phyloP scores from a whole-genome alignment of 2,113 vertebrate species.

The Nycticebus coucang region DNA sequence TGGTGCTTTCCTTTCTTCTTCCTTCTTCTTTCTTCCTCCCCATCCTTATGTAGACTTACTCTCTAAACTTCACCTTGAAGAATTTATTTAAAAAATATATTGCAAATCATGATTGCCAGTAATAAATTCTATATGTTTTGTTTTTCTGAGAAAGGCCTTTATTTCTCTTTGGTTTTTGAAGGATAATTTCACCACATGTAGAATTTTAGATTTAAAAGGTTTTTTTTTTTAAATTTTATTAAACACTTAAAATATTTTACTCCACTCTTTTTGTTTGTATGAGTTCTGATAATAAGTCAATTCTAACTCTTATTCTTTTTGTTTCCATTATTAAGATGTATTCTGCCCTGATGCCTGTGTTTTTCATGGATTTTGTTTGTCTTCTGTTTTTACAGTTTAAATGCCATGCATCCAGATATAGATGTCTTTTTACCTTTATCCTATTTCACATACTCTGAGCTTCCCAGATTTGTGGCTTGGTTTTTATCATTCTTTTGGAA shows the following conservation, averaged over 20 bases:
- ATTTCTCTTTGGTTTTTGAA: neutral
- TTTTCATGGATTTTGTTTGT: neutral
- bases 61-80: neutral
- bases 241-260: neutral
- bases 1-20: neutral
- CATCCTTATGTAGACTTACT: neutral
- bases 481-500: neutral
- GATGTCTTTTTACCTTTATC: neutral
- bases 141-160: neutral
- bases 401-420: neutral
- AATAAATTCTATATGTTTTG: neutral
- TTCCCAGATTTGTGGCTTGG: neutral
- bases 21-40: neutral
- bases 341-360: neutral
- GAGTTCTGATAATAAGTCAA: neutral
- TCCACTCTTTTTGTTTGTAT: neutral
- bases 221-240: neutral
- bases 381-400: neutral
- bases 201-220: neutral
- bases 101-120: neutral
- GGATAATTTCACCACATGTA: neutral
- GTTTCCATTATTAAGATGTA: neutral
- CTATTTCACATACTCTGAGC: neutral
- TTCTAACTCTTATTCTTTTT: neutral
- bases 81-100: neutral